Conservation (phyloP, 2,797 vertebrate genomes). For the Tachyglossus aculeatus region DNA sequence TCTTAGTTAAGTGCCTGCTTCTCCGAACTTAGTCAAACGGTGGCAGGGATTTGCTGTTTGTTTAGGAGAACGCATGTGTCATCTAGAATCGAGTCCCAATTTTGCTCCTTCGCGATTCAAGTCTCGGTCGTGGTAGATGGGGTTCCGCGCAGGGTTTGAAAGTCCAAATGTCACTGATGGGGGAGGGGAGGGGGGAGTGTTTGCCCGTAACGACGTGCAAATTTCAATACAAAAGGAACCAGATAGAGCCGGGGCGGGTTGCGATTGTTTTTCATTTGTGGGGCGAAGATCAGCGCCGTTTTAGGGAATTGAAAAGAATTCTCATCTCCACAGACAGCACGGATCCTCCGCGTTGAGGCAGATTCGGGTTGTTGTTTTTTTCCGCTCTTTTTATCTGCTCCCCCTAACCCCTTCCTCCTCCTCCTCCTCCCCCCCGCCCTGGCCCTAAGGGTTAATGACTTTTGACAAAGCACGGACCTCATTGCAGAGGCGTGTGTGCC, state of each 20-base stretch:
- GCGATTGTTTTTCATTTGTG: neutral
- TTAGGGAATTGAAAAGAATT: neutral
- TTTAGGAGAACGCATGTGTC: neutral
- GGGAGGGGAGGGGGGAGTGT: conserved; percentile 8
- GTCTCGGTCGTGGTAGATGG: too few species aligned
- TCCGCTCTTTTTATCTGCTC: neutral
- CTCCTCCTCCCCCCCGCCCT: neutral
- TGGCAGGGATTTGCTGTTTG: neutral
- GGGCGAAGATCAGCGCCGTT: neutral
- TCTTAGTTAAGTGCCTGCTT: neutral
- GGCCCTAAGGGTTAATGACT: neutral
- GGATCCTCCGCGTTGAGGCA: neutral
- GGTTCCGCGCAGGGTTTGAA: conserved; percentile 14
- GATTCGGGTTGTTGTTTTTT: neutral
- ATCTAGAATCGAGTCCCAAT: too few species aligned
- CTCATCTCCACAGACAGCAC: conserved; percentile 7
- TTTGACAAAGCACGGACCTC: neutral
- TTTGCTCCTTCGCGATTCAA: too few species aligned
- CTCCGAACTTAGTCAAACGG: neutral
- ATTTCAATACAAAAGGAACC: conserved; percentile 48
- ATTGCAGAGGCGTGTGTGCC: neutral
- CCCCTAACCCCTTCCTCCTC: neutral
- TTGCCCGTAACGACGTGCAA: conserved; percentile 10
- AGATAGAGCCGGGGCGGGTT: neutral
- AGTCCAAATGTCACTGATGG: neutral